These are phyloP conservation scores for Aspidapion aeneum DNA, from an alignment of 2,888 invertebrate species.

Conservation along the genomic window DNA sequence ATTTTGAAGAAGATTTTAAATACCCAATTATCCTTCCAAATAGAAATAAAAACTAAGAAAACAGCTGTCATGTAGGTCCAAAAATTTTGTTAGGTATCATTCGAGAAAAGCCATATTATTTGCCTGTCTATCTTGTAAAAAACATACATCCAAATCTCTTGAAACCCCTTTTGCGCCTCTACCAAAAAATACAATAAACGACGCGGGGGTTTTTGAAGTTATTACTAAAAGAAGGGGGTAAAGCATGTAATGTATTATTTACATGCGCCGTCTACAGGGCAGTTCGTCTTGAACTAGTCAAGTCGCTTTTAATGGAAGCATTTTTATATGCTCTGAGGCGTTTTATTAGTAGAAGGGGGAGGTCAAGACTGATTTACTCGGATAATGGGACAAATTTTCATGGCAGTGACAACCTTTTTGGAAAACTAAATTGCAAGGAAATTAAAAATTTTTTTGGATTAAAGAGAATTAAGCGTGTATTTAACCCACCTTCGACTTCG, in stretches of 20 bases:
- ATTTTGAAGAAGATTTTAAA: no score
- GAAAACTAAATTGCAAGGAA: not conserved
- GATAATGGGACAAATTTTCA: conserved; percentile 3
- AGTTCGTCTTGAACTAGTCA: not conserved
- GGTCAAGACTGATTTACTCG: not conserved
- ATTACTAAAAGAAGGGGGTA: not conserved
- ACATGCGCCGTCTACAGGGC: not conserved
- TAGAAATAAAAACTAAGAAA: no score
- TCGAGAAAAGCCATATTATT: not conserved
- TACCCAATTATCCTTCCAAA: no score
- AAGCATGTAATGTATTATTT: not conserved
- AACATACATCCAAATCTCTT: not conserved
- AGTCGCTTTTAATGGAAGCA: not conserved
- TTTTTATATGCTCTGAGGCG: conserved; percentile 4
- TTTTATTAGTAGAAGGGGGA: conserved; percentile 1
- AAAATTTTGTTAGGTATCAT: not conserved
- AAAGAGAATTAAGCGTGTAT: not conserved
- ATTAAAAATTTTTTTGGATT: not conserved
- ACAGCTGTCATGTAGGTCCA: not conserved
- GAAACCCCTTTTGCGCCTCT: not conserved
- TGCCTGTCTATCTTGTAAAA: not conserved
- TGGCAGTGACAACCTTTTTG: not conserved
- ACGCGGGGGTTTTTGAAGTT: not conserved
- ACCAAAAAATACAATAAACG: not conserved
- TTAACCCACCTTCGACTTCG: not conserved